Evolutionary conservation across 2,888 invertebrate genomes (phyloP), one percentile per base, ranked within the genome.

Genomic region (Cyrtodaria siliqua): DNA sequence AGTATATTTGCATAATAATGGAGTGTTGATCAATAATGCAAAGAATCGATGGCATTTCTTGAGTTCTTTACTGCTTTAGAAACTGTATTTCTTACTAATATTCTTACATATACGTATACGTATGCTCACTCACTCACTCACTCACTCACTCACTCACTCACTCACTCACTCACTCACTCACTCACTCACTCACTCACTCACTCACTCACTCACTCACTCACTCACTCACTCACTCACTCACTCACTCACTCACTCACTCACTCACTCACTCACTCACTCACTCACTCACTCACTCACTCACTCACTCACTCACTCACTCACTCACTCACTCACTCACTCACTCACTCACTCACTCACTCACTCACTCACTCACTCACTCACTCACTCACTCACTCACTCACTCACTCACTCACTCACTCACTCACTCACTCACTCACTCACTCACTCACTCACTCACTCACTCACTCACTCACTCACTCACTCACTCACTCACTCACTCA

Each of bases 171-270:
- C 33, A 33, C 33, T 33, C 33, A 33, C 33, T 33, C 9, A 29
- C 56, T 56, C 56, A 56, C 56, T 56, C 27, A 27, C 56, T 56
- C 27, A 56, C 56, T 56, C 56, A 56, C 56, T 56, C 56, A 56
- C 52, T 56, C 56, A 56, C 33, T 56, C 56, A 56, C 56, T 56
- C 56, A 56, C 56, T 33, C 56, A 56, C 56, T 33, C 33, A 56
- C 56, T 56, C 56, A 33, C 33, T 33, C 56, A 56, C 56, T 56
- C 56, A 56, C 56, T 33, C 33, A 56, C 56, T 56, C 56, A 56
- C 38, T 56, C 56, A 23, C 56, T 33, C 33, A 56, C 56, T 56
- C 56, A 33, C 33, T 33, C 56, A 56, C 56, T 56, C 56, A 56
- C 56, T 33, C 33, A 56, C 56, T 56, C 56, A 56, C 38, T 56